Conservation (phyloP, 2,888 invertebrate genomes). For the Lasioglossum morio region DNA sequence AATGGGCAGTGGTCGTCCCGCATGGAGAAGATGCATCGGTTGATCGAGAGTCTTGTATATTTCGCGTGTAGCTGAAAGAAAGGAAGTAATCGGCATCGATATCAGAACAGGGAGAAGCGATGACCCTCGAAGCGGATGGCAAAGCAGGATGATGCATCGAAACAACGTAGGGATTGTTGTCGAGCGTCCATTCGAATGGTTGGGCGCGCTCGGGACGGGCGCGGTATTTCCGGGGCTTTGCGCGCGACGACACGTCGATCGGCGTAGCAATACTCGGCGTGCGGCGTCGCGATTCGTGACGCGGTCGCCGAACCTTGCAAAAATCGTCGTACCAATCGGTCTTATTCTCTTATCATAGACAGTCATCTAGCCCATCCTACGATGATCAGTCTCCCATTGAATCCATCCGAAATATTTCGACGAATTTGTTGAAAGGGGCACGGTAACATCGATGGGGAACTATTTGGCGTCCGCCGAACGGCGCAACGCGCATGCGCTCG, state of each 20-base stretch:
- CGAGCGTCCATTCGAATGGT: constrained; percentile 74
- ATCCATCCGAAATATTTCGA: neutral
- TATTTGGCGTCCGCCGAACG: constrained; percentile 65
- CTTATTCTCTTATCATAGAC: neutral
- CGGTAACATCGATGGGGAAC: constrained; percentile 66
- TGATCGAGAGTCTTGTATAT: neutral
- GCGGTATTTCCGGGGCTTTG: constrained; percentile 83
- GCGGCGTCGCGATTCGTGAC: constrained; percentile 56
- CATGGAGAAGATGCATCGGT: neutral
- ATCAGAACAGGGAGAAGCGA: neutral
- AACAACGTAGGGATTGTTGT: constrained; percentile 74
- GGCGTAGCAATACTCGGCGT: constrained; percentile 71
- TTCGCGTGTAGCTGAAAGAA: neutral
- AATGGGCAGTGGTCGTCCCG: neutral
- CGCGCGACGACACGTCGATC: constrained; percentile 73
- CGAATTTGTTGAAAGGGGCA: neutral
- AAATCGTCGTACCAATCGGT: neutral
- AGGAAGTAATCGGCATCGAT: neutral
- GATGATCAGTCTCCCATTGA: neutral
- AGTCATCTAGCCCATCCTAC: neutral
- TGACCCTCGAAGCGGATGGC: constrained; percentile 23
- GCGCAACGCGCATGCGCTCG: constrained; percentile 74
- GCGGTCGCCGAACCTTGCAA: constrained; percentile 51
- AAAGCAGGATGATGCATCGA: constrained; percentile 32
- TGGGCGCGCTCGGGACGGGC: constrained; percentile 80